Evolutionary conservation across 1,140 invertebrate species (phyloP), one percentile per base, ranked within the genome.

Genomic region (Mya arenaria): DNA sequence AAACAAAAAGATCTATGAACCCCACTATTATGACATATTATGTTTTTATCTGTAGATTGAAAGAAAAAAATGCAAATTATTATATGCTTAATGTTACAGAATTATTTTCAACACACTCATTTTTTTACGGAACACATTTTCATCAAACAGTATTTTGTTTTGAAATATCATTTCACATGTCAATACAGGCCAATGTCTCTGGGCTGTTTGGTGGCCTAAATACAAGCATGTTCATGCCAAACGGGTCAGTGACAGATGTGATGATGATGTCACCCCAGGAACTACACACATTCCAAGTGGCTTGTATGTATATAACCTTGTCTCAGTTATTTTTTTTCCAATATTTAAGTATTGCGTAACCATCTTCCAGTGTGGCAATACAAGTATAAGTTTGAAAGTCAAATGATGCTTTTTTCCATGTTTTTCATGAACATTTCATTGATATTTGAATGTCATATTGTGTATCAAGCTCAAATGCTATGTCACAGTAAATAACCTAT

Each of bases 251-350:
- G 0, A 52, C 74, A 34, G 1, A 44, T 0, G 30, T 78, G 4
- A 13, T 44, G 17, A 66, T 52, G 10, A 52, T 32, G 10, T 32
- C 34, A 44, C 15, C 4, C 0, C 30, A 52, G 1, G 13, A 63
- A 10, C 66, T 48, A 28, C 48, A 78, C 62, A 52, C 34, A 8
- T 66, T 66, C 32, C 28, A 78, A 25, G 41, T 78, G 6, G 30
- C 34, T 5, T 78, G 74, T 78, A 65, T 65, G 74, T 75, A 60
- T 23, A 4, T 52, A 3, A 52, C 48, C n/a, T n/a, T n/a, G n/a
- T n/a, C n/a, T n/a, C n/a, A n/a, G n/a, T n/a, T n/a, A n/a, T n/a
- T n/a, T n/a, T n/a, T n/a, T n/a, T n/a, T n/a, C n/a, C n/a, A n/a
- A n/a, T n/a, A n/a, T n/a, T n/a, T n/a, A n/a, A n/a, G n/a, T n/a